Percentiles rank a stretch among this genome's conserved stretches.
These are phyloP conservation scores for Pholis gunnellus DNA, from an alignment of 2,113 vertebrate species.

Conservation along the genomic window DNA sequence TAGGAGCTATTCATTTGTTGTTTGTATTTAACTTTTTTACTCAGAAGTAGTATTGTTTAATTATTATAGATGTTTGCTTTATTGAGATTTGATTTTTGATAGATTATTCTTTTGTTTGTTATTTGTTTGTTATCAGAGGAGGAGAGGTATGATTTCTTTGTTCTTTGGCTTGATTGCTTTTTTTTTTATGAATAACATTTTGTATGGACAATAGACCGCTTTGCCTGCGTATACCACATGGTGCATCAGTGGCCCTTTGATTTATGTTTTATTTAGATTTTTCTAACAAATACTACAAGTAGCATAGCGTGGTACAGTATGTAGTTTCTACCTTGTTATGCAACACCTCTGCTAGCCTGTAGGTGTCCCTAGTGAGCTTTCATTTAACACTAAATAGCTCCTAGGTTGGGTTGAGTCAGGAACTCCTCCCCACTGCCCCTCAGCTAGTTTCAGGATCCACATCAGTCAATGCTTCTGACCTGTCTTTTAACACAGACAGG, in stretches of 20 bases:
- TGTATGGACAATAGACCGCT: neutral
- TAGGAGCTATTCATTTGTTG: neutral
- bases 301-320: too few species aligned
- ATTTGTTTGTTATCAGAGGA: neutral
- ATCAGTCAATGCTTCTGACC: neutral
- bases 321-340: neutral
- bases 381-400: neutral
- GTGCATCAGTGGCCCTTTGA: neutral
- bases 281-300: neutral
- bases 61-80: neutral
- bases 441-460: neutral
- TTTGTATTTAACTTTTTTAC: neutral
- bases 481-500: conserved; percentile 19
- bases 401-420: neutral
- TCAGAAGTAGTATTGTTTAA: neutral
- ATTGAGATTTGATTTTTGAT: neutral
- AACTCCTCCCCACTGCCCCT: neutral
- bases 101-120: too few species aligned
- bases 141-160: neutral
- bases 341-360: neutral
- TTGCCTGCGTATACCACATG: too few species aligned
- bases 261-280: neutral
- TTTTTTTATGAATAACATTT: neutral
- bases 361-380: conserved; percentile 14
- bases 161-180: neutral